phyloP scores from a whole-genome alignment of 2,113 vertebrate species.

The Hucho hucho region DNA sequence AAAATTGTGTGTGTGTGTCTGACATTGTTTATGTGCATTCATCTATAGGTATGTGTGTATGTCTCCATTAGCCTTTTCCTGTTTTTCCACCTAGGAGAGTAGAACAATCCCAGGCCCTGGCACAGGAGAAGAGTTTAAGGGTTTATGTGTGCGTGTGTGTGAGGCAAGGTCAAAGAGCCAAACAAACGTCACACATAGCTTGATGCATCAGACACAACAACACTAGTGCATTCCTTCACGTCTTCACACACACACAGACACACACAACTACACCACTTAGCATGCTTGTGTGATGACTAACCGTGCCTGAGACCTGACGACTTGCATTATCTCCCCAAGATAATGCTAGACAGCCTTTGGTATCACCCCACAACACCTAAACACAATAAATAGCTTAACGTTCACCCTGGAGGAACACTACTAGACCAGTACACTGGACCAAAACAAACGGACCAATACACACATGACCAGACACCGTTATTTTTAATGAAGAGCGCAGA shows the following conservation, averaged over 20 bases:
- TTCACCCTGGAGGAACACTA: no score
- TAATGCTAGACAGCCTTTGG: no score
- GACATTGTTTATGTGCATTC: not conserved
- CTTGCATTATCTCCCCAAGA: no score
- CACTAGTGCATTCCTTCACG: not conserved
- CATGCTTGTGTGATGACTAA: no score
- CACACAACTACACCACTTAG: not conserved
- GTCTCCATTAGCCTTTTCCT: constrained; percentile 30
- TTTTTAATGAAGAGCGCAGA: no score
- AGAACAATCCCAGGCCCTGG: constrained; percentile 7
- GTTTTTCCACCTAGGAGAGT: constrained; percentile 23
- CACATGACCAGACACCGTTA: not conserved
- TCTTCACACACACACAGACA: constrained; percentile 3
- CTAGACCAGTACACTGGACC: no score
- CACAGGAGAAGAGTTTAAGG: constrained; percentile 3
- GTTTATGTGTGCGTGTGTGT: no score
- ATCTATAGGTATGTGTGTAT: constrained; percentile 4
- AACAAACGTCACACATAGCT: constrained; percentile 18
- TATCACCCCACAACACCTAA: no score
- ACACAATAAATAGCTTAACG: no score
- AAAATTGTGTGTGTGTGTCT: not conserved
- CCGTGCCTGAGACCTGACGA: no score
- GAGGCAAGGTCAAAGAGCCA: constrained; percentile 7
- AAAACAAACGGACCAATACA: no score
- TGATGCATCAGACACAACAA: constrained; percentile 16